Percentiles rank a stretch among this genome's conserved stretches.
Conservation (phyloP, 2,113 vertebrate species). For the Prochilodus magdalenae region DNA sequence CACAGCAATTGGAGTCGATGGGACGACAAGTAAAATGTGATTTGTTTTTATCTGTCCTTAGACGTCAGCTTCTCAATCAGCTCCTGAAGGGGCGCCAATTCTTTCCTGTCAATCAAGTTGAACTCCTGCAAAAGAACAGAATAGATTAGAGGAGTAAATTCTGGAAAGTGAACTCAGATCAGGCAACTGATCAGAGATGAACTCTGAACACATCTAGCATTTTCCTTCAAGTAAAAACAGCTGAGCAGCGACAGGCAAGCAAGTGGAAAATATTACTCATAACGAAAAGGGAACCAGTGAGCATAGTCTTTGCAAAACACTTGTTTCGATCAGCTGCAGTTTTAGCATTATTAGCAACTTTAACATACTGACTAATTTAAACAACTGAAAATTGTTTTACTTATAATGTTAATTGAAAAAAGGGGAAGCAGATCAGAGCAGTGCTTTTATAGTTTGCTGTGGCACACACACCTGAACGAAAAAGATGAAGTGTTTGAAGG, state of each 20-base stretch:
- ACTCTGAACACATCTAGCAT: not conserved
- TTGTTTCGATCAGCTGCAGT: not conserved
- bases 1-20: slow-evolving; percentile 59
- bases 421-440: no score
- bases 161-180: not conserved
- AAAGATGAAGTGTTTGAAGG: slow-evolving; percentile 90
- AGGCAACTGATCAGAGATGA: not conserved
- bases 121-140: slow-evolving; percentile 77
- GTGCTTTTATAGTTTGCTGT: not conserved
- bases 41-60: slow-evolving; percentile 85
- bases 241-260: not conserved
- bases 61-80: slow-evolving; percentile 90
- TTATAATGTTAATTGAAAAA: no score
- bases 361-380: no score
- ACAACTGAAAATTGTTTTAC: not conserved
- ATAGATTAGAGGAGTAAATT: slow-evolving; percentile 23
- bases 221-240: not conserved
- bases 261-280: not conserved
- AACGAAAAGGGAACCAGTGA: not conserved
- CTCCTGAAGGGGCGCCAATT: slow-evolving; percentile 88
- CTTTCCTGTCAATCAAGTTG: slow-evolving; percentile 88
- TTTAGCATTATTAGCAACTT: no score
- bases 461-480: slow-evolving; percentile 80
- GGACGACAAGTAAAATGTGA: slow-evolving; percentile 48
- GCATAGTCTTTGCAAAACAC: not conserved